phyloP scores from a whole-genome alignment of 23 tunicate genomes.

The Ascidia mentula region DNA sequence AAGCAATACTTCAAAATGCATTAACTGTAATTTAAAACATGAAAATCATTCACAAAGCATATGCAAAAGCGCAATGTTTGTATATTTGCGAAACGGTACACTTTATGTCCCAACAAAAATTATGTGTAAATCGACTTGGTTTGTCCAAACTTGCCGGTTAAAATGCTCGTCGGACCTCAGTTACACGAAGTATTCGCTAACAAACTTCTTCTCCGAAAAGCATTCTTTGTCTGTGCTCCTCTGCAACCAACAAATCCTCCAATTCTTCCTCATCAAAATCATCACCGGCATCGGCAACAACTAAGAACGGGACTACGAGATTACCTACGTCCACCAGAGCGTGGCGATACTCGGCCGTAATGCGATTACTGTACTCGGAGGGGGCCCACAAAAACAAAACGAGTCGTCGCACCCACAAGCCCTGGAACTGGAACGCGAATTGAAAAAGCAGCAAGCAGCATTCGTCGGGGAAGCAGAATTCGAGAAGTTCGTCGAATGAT shows the following conservation, averaged over 20 bases:
- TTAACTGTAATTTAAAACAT: too few species aligned
- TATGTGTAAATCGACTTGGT: too few species aligned
- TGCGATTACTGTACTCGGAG: not conserved
- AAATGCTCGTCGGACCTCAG: too few species aligned
- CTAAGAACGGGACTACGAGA: not conserved
- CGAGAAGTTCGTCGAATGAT: not conserved
- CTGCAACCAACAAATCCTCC: not conserved
- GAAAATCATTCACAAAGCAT: too few species aligned
- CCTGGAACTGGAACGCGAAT: not conserved
- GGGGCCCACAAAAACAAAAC: not conserved
- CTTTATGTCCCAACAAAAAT: too few species aligned
- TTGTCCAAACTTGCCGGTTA: too few species aligned
- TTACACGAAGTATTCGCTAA: too few species aligned
- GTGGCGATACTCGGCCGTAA: not conserved
- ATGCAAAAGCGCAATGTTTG: too few species aligned
- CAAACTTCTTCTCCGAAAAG: not conserved
- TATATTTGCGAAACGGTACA: too few species aligned
- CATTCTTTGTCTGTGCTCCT: not conserved
- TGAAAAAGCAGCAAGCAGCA: not conserved
- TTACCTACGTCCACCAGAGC: not conserved
- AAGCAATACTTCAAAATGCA: too few species aligned
- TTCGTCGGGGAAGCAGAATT: not conserved
- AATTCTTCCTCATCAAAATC: not conserved
- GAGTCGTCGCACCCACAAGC: not conserved
- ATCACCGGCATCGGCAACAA: not conserved